phyloP scores from a whole-genome alignment of 2,797 vertebrate genomes.

The Amazona ochrocephala region DNA sequence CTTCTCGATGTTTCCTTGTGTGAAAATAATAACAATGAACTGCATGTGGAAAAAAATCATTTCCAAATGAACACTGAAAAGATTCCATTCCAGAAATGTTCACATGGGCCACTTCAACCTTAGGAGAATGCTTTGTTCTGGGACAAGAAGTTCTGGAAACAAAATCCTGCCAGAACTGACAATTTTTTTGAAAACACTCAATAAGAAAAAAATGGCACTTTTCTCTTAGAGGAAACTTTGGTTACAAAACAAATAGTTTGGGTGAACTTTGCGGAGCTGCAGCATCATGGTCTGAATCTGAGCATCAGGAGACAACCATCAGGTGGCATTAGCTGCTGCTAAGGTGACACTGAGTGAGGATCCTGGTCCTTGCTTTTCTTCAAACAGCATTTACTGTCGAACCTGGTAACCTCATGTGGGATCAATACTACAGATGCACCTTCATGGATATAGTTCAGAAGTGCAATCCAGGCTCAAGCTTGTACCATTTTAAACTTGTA shows the following conservation, averaged over 20 bases:
- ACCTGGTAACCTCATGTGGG: not conserved
- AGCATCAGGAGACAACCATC: not conserved
- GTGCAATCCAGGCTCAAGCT: not conserved
- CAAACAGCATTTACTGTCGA: not conserved
- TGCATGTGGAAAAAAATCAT: slow-evolving; percentile 39
- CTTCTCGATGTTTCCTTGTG: not conserved
- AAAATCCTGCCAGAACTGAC: not conserved
- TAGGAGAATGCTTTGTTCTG: slow-evolving; percentile 59
- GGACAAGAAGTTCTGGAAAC: slow-evolving; percentile 50
- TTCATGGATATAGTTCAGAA: not conserved
- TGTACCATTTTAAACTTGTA: not conserved
- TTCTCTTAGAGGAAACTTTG: not conserved
- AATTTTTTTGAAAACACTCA: not conserved
- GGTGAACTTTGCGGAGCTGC: not conserved
- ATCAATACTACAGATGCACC: not conserved
- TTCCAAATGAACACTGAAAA: slow-evolving; percentile 59
- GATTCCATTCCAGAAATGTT: slow-evolving; percentile 25
- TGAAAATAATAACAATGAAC: slow-evolving; percentile 34
- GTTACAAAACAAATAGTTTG: not conserved
- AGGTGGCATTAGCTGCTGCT: not conserved
- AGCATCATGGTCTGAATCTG: not conserved
- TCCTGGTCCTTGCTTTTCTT: not conserved
- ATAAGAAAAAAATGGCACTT: not conserved
- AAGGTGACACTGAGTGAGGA: not conserved
- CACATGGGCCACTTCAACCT: slow-evolving; percentile 45